A percentile compares a stretch with the other conserved stretches of the same genome.
Conservation (phyloP, 2,113 vertebrate species). For the Psammodynastes pulverulentus region DNA sequence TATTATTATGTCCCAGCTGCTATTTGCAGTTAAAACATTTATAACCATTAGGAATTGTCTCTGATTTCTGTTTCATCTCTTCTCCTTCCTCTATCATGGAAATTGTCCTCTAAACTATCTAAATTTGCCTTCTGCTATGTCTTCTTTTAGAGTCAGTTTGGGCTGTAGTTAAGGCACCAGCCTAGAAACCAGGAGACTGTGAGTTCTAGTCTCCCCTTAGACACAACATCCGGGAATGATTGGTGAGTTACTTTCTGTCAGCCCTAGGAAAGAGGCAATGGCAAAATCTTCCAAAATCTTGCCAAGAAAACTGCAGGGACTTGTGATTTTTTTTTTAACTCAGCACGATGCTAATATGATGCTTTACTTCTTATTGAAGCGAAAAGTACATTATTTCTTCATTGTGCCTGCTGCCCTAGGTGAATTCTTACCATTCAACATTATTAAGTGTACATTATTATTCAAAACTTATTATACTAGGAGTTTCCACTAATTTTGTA, state of each 20-base stretch:
- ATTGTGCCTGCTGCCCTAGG: neutral
- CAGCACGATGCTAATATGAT: constrained; percentile 32
- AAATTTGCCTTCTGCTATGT: neutral
- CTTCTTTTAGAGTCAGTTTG: neutral
- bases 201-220: neutral
- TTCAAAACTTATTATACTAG: constrained; percentile 4
- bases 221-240: neutral
- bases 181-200: neutral
- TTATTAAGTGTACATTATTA: neutral
- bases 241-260: neutral
- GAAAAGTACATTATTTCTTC: neutral
- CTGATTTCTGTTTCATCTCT: neutral
- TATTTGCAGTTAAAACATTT: neutral
- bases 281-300: neutral
- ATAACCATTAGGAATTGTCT: neutral
- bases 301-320: neutral
- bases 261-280: neutral
- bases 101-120: neutral
- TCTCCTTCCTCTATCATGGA: neutral
- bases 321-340: constrained; percentile 19
- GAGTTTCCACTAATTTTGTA: constrained; percentile 49
- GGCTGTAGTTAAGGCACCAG: neutral
- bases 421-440: constrained; percentile 19
- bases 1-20: neutral
- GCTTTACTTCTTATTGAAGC: neutral